These are phyloP conservation scores for Pristionchus exspectatus DNA, from an alignment of 2,888 invertebrate species.

Conservation along the genomic window DNA sequence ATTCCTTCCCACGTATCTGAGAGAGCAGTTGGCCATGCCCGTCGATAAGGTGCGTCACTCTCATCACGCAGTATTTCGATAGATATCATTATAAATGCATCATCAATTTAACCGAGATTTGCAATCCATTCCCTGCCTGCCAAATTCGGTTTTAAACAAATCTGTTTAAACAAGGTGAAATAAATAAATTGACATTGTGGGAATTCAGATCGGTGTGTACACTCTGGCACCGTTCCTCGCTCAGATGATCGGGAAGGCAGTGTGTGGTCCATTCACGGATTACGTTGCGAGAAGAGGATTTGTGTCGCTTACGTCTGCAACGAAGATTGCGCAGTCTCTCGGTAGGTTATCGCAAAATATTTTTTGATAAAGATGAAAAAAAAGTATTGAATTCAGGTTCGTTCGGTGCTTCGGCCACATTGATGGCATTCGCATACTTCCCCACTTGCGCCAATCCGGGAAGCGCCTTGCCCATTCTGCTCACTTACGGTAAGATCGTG, in stretches of 20 bases:
- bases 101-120: too few relatives aligned
- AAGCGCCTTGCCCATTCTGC: constrained; percentile 29
- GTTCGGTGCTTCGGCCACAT: neutral
- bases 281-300: constrained; percentile 5
- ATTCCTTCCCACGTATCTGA: constrained; percentile 36
- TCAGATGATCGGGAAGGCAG: constrained; percentile 20
- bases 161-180: too few relatives aligned
- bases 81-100: too few relatives aligned
- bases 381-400: neutral
- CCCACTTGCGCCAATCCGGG: constrained; percentile 44
- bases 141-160: too few relatives aligned
- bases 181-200: neutral
- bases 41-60: neutral
- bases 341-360: neutral
- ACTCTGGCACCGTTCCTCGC: constrained; percentile 47
- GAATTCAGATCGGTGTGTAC: constrained; percentile 37
- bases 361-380: neutral
- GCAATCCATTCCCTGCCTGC: too few relatives aligned
- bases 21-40: constrained; percentile 37
- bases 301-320: neutral
- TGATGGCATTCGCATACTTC: constrained; percentile 36
- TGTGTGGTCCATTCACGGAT: constrained; percentile 38
- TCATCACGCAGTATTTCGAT: too few relatives aligned
- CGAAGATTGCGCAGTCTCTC: constrained; percentile 21
- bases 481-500: constrained; percentile 44